Conservation (phyloP, 2,797 vertebrate species). For the Periparus ater region DNA sequence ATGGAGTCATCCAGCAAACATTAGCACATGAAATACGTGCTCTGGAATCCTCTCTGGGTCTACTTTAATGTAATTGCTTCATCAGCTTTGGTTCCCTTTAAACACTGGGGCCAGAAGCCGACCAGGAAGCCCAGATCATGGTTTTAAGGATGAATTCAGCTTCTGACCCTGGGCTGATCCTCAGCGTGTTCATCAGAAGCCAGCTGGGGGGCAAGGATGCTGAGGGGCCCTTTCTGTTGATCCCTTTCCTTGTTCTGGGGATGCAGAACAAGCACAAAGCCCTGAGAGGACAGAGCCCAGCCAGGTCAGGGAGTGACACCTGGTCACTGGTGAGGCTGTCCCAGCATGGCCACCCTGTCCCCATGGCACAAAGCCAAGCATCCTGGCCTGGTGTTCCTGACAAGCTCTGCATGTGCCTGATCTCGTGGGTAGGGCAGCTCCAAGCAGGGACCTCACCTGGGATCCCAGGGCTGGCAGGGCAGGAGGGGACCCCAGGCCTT, state of each 20-base stretch:
- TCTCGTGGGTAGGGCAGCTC: neutral
- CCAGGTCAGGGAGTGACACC: neutral
- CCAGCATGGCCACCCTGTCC: rapidly evolving
- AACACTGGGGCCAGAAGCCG: neutral
- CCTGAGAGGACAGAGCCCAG: neutral
- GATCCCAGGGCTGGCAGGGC: neutral
- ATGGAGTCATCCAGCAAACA: slow-evolving; percentile 52
- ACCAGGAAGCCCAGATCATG: neutral
- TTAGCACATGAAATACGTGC: slow-evolving; percentile 31
- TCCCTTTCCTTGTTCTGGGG: neutral
- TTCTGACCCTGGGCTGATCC: neutral
- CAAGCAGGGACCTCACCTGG: neutral
- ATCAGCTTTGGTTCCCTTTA: neutral
- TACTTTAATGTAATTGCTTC: neutral
- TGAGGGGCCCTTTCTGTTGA: neutral
- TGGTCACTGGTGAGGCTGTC: neutral
- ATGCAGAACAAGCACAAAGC: neutral
- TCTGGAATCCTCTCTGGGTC: slow-evolving; percentile 34
- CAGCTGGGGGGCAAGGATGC: neutral
- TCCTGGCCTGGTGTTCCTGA: neutral
- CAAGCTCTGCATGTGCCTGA: neutral
- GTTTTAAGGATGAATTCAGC: neutral
- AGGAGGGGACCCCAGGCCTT: neutral
- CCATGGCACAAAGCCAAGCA: neutral
- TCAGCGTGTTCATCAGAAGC: rapidly evolving